Evolutionary conservation across 2,113 vertebrate species (phyloP), one percentile per base, ranked within the genome.

Genomic region (Falco punctatus): DNA sequence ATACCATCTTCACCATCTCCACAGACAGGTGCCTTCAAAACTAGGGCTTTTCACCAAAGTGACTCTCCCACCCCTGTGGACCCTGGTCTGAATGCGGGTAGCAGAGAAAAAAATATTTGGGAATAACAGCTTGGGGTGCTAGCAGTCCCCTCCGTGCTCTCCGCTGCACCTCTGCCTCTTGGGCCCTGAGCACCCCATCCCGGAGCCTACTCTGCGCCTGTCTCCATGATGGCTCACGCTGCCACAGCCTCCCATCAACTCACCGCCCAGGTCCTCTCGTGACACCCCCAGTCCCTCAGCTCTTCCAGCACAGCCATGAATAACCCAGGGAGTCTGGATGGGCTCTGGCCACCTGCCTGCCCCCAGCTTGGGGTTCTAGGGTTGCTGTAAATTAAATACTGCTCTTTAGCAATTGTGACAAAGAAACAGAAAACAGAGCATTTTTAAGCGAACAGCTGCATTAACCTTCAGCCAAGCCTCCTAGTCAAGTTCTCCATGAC

Each of bases 181-280:
- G 52, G n/a, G 44, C n/a, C 18, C 17, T 2, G 3, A 30, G n/a
- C 24, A 69, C 7, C 11, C 54, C 44, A 59, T 10, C 30, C 78
- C 5, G 3, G 27, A 82, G 38, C n/a, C 22, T 16, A 15, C 7
- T 9, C 16, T 38, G 66, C 65, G 42, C 48, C 66, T 55, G 46
- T 28, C 23, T 42, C 42, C 59, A 0, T 14, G 74, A 54, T 0
- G 0, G 52, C 44, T 90, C 87, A 70, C 40, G 12, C 32, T 59
- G 74, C n/a, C 26, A 62, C 42, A 64, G 74, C 4, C n/a, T 49
- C 35, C 58, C 23, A 17, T 2, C 12, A 32, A 27, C 27, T 30
- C 19, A 22, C 7, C 12, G 16, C 6, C 5, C 44, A 87, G 14
- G 9, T 52, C 18, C 12, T 78, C 69, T 73, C 55, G 38, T 9